phyloP scores from a whole-genome alignment of 2,113 vertebrate genomes.

The Cyanoramphus novaezelandiae region DNA sequence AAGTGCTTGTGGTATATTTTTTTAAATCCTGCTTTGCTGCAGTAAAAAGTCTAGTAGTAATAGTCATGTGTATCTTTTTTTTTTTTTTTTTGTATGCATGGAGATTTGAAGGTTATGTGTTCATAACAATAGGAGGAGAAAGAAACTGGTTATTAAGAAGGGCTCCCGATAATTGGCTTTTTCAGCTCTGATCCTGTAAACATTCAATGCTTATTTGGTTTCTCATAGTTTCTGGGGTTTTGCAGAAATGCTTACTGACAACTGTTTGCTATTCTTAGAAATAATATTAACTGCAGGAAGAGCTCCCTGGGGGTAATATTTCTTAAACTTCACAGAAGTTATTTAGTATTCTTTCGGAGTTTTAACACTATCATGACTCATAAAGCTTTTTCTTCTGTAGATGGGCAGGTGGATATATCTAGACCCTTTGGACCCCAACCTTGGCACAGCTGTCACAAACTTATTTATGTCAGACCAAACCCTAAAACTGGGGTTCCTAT shows the following conservation, averaged over 20 bases:
- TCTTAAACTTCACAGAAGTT: not conserved
- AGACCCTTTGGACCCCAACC: constrained; percentile 83
- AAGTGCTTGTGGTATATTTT: not conserved
- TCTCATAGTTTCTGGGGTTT: not conserved
- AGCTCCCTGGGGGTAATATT: not conserved
- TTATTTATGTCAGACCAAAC: constrained; percentile 96
- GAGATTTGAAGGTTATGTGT: not conserved
- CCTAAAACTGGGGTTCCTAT: constrained; percentile 97
- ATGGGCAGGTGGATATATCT: constrained; percentile 81
- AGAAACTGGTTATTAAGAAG: not conserved
- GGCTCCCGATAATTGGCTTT: not conserved
- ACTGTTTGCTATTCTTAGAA: not conserved
- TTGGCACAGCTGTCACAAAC: constrained; percentile 97
- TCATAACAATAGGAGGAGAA: not conserved
- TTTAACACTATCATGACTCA: not conserved
- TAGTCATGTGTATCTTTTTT: not conserved
- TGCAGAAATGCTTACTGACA: not conserved
- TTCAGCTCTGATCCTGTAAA: not conserved
- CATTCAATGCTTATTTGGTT: not conserved
- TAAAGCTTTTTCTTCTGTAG: constrained; percentile 70
- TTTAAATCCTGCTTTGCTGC: not conserved
- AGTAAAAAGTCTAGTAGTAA: not conserved
- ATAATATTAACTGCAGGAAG: not conserved
- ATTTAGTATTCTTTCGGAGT: not conserved
- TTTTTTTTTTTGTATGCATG: not conserved